phyloP scores from a whole-genome alignment of 2,888 invertebrate species.

The Pristionchus japonicus region DNA sequence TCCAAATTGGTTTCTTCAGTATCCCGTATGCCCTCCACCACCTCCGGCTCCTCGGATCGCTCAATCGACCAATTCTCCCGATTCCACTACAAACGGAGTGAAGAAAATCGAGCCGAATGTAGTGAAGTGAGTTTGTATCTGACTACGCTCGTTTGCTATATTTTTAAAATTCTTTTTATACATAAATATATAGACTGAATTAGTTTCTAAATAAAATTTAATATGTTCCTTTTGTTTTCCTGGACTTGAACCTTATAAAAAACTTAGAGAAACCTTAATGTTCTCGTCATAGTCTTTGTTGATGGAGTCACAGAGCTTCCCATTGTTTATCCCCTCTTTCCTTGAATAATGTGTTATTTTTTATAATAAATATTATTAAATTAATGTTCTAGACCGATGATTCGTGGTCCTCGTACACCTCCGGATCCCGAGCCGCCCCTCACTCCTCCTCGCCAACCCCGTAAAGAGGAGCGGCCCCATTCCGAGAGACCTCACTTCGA shows the following conservation, averaged over 20 bases:
- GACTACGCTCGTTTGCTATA: neutral
- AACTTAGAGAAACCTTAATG: no score
- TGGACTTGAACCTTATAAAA: no score
- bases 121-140: neutral
- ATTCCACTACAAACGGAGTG: conserved; percentile 42
- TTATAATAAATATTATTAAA: neutral
- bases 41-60: conserved; percentile 37
- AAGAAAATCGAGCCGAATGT: neutral
- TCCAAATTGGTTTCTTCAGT: neutral
- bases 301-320: neutral
- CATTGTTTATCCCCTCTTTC: neutral
- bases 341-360: neutral
- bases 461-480: neutral
- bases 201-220: neutral
- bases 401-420: conserved; percentile 42
- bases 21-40: conserved; percentile 40
- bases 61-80: conserved; percentile 22
- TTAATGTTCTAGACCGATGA: neutral
- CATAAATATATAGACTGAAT: no score
- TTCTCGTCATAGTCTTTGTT: no score
- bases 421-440: conserved; percentile 2
- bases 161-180: neutral
- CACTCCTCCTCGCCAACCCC: neutral
- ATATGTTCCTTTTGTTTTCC: neutral
- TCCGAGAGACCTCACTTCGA: neutral